These are phyloP conservation scores for Bombus waltoni DNA, from an alignment of 1,140 invertebrate species.

Conservation along the genomic window DNA sequence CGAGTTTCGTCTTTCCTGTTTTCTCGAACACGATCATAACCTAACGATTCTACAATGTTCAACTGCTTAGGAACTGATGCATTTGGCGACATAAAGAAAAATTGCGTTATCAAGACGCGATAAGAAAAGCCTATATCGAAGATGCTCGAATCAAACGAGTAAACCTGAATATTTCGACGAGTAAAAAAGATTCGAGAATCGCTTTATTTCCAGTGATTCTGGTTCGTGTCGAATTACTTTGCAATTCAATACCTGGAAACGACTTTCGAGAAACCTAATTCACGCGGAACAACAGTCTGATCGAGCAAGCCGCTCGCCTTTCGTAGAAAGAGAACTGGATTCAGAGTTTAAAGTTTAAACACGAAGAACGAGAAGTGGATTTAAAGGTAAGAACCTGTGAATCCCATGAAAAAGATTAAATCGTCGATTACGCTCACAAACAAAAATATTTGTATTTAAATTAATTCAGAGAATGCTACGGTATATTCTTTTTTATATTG, in stretches of 20 bases:
- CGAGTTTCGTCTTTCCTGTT: no score
- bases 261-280: neutral
- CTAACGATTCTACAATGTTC: no score
- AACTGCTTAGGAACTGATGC: no score
- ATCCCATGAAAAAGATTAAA: neutral
- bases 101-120: no score
- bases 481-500: no score
- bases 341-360: neutral
- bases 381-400: neutral
- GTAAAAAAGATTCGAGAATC: neutral
- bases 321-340: neutral
- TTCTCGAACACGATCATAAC: accelerated
- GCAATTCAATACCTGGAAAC: neutral
- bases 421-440: no score
- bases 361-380: neutral
- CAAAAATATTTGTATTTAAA: no score
- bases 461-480: no score
- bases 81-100: no score
- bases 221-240: neutral
- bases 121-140: no score
- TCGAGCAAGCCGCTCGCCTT: neutral
- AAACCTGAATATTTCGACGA: no score
- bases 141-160: no score
- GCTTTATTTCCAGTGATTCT: neutral
- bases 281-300: neutral